Percentiles rank a stretch among this genome's conserved stretches.
Evolutionary conservation across 2,797 vertebrate genomes (phyloP).

Genomic region (Rallus crepitans): DNA sequence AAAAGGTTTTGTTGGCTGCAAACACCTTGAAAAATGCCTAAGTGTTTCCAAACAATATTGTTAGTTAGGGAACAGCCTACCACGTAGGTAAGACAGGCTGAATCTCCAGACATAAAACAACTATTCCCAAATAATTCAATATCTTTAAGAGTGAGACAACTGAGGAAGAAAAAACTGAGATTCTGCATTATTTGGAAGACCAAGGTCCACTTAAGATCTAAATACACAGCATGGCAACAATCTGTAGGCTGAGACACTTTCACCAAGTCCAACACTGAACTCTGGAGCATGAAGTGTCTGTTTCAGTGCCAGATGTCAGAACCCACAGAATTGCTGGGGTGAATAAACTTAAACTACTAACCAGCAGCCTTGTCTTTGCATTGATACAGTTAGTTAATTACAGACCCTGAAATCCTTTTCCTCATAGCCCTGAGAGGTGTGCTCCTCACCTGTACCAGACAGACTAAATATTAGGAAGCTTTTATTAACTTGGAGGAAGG

Average conservation of each 20-base stretch:
- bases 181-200: background rate
- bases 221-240: accelerated
- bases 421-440: background rate
- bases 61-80: background rate
- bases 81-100: background rate
- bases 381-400: background rate
- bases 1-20: background rate
- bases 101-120: background rate
- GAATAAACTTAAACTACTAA: background rate
- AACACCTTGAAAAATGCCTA: background rate
- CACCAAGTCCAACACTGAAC: too few relatives aligned
- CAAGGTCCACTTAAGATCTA: background rate
- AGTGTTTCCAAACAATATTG: background rate
- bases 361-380: background rate
- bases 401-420: background rate
- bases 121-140: background rate
- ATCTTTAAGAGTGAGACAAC: background rate
- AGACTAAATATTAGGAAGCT: background rate
- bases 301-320: background rate
- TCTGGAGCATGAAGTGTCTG: accelerated
- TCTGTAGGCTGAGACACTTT: background rate
- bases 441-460: background rate
- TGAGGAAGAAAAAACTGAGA: background rate
- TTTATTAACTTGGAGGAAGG: background rate
- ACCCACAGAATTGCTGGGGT: background rate